Conservation (phyloP, 2,888 invertebrate species). For the Acleris cristana region DNA sequence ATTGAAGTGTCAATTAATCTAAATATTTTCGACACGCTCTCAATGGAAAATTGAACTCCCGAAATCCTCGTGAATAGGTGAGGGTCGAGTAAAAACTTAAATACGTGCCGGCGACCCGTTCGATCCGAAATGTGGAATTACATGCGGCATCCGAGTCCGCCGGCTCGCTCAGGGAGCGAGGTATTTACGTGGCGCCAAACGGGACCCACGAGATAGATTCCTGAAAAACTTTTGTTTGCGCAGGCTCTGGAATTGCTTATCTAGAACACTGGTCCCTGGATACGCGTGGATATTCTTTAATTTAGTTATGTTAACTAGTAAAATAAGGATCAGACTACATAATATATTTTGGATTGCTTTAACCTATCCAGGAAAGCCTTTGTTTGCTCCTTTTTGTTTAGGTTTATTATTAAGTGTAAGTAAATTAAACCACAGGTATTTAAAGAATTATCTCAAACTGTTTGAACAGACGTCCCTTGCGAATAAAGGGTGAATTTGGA, state of each 20-base stretch:
- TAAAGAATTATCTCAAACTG: slow-evolving; percentile 2
- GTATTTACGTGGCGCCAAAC: slow-evolving; percentile 69
- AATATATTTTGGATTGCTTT: no score
- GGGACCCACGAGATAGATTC: slow-evolving; percentile 52
- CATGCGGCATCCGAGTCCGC: slow-evolving; percentile 65
- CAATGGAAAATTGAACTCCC: slow-evolving; percentile 72
- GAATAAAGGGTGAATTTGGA: slow-evolving; percentile 39
- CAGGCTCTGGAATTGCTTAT: slow-evolving; percentile 37
- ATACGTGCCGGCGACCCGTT: slow-evolving; percentile 62
- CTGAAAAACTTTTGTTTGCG: slow-evolving; percentile 60
- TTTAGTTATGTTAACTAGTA: not conserved
- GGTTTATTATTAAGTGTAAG: no score
- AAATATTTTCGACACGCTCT: slow-evolving; percentile 68
- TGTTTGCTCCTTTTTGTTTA: no score
- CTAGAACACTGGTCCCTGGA: slow-evolving; percentile 51
- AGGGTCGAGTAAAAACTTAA: slow-evolving; percentile 71
- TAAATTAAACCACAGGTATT: no score
- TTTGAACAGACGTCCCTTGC: slow-evolving; percentile 17
- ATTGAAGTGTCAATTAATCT: slow-evolving; percentile 68
- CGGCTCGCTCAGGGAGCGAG: slow-evolving; percentile 65
- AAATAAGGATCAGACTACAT: no score
- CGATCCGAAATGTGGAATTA: slow-evolving; percentile 73
- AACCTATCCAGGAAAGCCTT: no score
- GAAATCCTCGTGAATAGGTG: slow-evolving; percentile 72
- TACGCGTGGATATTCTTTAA: slow-evolving; percentile 32